Conservation (phyloP, 2,113 vertebrate species). For the Prionailurus viverrinus region DNA sequence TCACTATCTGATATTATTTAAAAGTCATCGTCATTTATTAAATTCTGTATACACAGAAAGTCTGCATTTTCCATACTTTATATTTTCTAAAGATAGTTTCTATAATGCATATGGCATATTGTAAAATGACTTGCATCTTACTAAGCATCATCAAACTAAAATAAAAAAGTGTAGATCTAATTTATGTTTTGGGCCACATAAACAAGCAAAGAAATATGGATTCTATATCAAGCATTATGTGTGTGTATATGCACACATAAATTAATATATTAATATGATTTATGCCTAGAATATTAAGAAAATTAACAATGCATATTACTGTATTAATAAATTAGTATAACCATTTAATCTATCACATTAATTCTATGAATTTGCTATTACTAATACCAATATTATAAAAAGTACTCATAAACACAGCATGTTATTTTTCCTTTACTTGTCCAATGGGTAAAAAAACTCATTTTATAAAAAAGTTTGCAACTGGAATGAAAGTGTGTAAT, state of each 20-base stretch:
- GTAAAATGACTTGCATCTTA: constrained; percentile 11
- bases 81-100: neutral
- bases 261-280: neutral
- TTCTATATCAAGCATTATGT: neutral
- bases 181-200: neutral
- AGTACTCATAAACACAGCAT: neutral
- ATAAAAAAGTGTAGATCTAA: neutral
- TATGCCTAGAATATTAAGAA: neutral
- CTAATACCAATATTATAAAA: neutral
- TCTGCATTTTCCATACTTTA: neutral
- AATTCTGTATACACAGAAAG: neutral
- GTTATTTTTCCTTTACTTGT: neutral
- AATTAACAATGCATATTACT: neutral
- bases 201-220: neutral
- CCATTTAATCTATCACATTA: neutral
- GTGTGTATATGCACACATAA: neutral
- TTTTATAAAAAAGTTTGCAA: constrained; percentile 31
- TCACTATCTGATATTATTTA: neutral
- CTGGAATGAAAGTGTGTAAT: constrained; percentile 14
- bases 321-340: neutral
- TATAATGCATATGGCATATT: neutral
- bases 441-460: neutral
- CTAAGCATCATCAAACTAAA: neutral
- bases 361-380: neutral
- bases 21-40: neutral